These are phyloP conservation scores for Parazoanthus atlanticus DNA, from an alignment of 92 coral and sea anemone species.

Conservation along the genomic window DNA sequence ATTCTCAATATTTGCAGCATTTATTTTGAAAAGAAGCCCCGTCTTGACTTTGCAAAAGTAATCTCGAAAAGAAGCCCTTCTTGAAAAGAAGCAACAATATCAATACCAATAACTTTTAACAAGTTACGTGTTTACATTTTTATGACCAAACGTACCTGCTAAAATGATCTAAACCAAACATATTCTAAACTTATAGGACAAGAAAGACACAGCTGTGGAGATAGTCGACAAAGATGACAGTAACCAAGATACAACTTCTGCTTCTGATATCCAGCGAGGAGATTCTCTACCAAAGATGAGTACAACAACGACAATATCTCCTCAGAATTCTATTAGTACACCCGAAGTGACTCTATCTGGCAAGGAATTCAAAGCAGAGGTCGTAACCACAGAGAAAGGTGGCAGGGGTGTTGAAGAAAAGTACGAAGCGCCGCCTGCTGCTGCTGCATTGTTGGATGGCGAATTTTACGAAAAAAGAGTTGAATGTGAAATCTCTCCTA, in stretches of 20 bases:
- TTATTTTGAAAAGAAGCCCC: too few relatives aligned
- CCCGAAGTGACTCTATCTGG: background rate
- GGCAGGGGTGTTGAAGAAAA: background rate
- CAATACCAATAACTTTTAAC: too few relatives aligned
- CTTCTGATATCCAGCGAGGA: background rate
- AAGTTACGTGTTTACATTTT: background rate
- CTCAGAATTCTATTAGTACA: background rate
- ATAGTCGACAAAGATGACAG: background rate
- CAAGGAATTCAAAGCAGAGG: background rate
- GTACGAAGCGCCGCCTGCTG: background rate
- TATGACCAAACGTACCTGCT: background rate
- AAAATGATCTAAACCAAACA: too few relatives aligned
- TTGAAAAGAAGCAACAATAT: too few relatives aligned
- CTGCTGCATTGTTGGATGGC: background rate
- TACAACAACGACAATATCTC: background rate
- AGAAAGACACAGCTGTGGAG: background rate
- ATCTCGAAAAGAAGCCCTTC: too few relatives aligned
- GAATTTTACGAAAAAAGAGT: slow-evolving; percentile 16
- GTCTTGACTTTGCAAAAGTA: too few relatives aligned
- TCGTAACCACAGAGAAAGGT: background rate
- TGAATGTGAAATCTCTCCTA: slow-evolving; percentile 76
- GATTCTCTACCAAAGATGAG: background rate
- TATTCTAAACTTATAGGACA: slow-evolving; percentile 5
- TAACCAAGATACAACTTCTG: background rate
- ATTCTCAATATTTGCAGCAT: too few relatives aligned